These are phyloP conservation scores for Ecdyonurus torrentis DNA, from an alignment of 2,888 invertebrate genomes.

Conservation along the genomic window DNA sequence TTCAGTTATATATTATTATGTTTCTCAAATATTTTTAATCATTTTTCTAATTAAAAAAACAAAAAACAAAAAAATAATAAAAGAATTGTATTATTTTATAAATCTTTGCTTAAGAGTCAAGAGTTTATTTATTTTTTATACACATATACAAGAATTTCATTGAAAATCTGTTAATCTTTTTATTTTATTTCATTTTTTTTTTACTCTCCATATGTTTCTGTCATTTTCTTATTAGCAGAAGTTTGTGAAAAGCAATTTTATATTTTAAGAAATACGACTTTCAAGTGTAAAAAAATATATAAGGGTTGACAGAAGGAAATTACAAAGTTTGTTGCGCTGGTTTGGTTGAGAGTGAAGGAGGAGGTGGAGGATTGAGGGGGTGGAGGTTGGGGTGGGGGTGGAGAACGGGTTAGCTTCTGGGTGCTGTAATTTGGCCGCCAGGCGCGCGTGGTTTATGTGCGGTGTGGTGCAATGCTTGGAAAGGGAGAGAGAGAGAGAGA, in stretches of 20 bases:
- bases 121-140: no score
- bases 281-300: background rate
- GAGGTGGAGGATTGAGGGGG: no score
- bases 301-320: background rate
- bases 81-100: no score
- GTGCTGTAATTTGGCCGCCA: background rate
- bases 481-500: background rate
- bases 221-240: background rate
- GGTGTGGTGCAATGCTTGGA: background rate
- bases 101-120: no score
- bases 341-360: background rate
- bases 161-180: background rate
- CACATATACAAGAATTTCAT: no score
- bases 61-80: background rate
- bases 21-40: background rate
- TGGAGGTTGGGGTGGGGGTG: no score
- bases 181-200: background rate
- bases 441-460: constrained; percentile 3
- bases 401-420: background rate
- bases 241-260: background rate
- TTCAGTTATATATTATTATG: background rate
- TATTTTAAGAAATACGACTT: background rate
- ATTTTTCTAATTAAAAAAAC: background rate
- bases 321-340: background rate
- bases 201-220: background rate